These are phyloP conservation scores for Ophion slaviceki DNA, from an alignment of 2,888 invertebrate species.

Conservation along the genomic window DNA sequence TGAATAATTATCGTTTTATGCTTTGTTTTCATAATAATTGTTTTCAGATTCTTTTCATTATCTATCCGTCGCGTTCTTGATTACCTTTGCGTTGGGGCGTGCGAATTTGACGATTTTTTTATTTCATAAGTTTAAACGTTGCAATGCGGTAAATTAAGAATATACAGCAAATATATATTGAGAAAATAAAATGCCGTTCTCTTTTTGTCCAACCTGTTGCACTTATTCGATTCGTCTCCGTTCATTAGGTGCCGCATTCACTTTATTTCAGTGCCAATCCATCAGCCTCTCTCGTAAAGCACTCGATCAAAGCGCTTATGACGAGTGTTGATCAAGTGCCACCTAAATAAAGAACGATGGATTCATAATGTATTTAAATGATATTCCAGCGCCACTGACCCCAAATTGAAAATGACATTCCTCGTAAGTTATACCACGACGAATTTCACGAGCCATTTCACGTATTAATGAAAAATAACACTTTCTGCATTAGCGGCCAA, in stretches of 20 bases:
- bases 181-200: too few species aligned
- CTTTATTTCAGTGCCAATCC: neutral
- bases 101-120: too few species aligned
- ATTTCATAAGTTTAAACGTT: too few species aligned
- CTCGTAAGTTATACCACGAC: conserved; percentile 27
- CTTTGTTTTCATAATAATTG: too few species aligned
- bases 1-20: too few species aligned
- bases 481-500: conserved; percentile 22
- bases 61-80: too few species aligned
- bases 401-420: conserved; percentile 14
- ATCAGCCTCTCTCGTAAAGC: neutral
- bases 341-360: neutral
- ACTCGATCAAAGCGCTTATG: neutral
- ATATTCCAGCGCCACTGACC: conserved; percentile 13
- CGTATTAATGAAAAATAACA: conserved; percentile 8
- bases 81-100: too few species aligned
- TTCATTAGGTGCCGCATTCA: neutral
- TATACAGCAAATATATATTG: too few species aligned
- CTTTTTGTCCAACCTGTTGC: too few species aligned
- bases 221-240: too few species aligned
- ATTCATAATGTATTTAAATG: conserved; percentile 21
- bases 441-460: conserved; percentile 28
- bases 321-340: conserved; percentile 17
- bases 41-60: too few species aligned
- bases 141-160: too few species aligned